Percentiles rank a stretch among this genome's conserved stretches.
Evolutionary conservation across 2,888 invertebrate species (phyloP).

Genomic region (Homarus gammarus): DNA sequence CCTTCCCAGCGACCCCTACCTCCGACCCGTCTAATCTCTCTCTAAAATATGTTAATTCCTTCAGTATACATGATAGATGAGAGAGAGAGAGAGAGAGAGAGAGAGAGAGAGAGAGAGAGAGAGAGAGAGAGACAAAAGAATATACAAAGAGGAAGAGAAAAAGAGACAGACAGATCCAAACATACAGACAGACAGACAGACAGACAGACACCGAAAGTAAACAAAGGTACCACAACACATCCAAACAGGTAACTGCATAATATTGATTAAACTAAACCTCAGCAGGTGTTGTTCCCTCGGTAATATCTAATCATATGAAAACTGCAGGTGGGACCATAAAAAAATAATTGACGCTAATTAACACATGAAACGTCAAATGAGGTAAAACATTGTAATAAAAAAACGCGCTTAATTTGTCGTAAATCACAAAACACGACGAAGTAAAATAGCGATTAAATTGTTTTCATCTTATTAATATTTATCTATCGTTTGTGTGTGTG

Average conservation of each 20-base stretch:
- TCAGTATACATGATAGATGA: no score
- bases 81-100: no score
- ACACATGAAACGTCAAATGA: constrained; percentile 2
- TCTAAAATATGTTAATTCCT: no score
- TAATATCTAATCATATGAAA: neutral
- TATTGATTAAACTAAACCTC: constrained; percentile 1
- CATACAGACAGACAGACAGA: no score
- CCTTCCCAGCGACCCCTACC: no score
- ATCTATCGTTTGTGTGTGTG: neutral
- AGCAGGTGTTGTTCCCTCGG: neutral
- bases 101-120: neutral
- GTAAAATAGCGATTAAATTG: neutral
- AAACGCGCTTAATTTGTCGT: neutral
- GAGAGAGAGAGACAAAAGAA: no score
- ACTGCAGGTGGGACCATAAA: neutral
- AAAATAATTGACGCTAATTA: constrained; percentile 1
- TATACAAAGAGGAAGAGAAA: no score
- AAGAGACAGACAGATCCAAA: no score
- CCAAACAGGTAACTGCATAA: neutral
- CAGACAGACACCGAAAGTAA: no score
- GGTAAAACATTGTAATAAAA: neutral
- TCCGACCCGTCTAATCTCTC: no score
- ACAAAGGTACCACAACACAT: no score
- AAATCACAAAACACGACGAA: neutral
- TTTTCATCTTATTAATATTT: neutral